Conservation (phyloP, 2,113 vertebrate species). For the Ceyx margarethae region DNA sequence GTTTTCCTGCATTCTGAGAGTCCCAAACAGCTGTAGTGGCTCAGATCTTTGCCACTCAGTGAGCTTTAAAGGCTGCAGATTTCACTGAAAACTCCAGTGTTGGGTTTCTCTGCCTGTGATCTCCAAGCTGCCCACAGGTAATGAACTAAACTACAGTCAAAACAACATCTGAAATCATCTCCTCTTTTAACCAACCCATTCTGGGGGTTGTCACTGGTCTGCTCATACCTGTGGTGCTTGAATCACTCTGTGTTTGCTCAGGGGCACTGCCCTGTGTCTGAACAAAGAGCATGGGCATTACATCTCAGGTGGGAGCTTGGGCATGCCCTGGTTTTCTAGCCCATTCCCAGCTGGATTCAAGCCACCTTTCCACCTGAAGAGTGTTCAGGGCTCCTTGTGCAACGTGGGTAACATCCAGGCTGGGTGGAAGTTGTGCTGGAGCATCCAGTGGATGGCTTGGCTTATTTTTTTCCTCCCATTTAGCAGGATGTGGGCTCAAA, state of each 20-base stretch:
- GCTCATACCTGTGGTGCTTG: neutral
- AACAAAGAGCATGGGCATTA: neutral
- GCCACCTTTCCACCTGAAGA: neutral
- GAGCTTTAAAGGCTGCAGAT: neutral
- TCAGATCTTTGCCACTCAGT: neutral
- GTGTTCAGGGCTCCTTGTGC: neutral
- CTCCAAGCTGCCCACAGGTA: neutral
- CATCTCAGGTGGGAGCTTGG: neutral
- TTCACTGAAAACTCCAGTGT: neutral
- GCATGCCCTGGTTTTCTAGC: neutral
- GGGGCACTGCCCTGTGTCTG: neutral
- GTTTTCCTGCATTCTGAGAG: neutral
- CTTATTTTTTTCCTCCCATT: neutral
- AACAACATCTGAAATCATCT: neutral
- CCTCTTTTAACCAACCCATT: neutral
- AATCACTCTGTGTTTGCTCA: neutral
- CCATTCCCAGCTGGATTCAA: neutral
- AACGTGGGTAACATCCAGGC: fast-evolving
- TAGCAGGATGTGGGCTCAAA: neutral
- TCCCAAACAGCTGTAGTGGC: fast-evolving
- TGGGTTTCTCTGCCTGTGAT: neutral
- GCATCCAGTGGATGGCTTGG: neutral
- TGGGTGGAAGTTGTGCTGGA: neutral
- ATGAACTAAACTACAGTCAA: neutral
- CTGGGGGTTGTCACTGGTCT: neutral